Evolutionary conservation across 1,140 invertebrate genomes (phyloP).

Genomic region (Calephelis virginiensis): DNA sequence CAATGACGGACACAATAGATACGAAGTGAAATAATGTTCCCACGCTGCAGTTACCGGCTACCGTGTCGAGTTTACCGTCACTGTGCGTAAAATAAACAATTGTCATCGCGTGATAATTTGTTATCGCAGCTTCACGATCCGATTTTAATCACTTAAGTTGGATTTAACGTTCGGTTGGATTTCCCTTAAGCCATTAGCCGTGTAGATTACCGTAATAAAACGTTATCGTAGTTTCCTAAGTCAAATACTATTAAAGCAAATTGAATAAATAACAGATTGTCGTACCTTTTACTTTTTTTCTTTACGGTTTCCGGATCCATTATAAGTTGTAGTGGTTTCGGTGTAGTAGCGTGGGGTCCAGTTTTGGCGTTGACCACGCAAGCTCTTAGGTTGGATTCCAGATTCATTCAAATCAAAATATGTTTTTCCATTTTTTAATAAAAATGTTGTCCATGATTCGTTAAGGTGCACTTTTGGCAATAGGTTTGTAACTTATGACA

Average conservation of each 20-base stretch:
- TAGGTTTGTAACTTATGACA: too few relatives aligned
- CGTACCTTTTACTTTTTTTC: not conserved
- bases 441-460: too few relatives aligned
- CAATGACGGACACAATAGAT: constrained; percentile 43
- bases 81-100: constrained; percentile 33
- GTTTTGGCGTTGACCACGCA: too few relatives aligned
- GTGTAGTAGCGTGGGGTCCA: too few relatives aligned
- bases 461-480: too few relatives aligned
- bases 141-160: constrained; percentile 10
- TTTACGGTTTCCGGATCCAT: not conserved
- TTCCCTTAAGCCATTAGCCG: constrained; percentile 3
- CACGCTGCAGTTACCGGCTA: constrained; percentile 43
- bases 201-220: constrained; percentile 12
- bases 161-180: constrained; percentile 5
- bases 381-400: too few relatives aligned
- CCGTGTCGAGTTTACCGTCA: constrained; percentile 35
- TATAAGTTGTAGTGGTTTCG: too few relatives aligned
- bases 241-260: constrained; percentile 40
- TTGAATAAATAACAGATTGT: constrained; percentile 2
- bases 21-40: constrained; percentile 49
- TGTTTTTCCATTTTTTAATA: too few relatives aligned
- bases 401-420: too few relatives aligned
- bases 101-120: constrained; percentile 23
- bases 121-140: constrained; percentile 13
- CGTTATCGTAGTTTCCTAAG: constrained; percentile 17